A percentile compares a stretch with the other conserved stretches of the same genome.
phyloP scores from a whole-genome alignment of 2,888 invertebrate species.

The Timandra comae region DNA sequence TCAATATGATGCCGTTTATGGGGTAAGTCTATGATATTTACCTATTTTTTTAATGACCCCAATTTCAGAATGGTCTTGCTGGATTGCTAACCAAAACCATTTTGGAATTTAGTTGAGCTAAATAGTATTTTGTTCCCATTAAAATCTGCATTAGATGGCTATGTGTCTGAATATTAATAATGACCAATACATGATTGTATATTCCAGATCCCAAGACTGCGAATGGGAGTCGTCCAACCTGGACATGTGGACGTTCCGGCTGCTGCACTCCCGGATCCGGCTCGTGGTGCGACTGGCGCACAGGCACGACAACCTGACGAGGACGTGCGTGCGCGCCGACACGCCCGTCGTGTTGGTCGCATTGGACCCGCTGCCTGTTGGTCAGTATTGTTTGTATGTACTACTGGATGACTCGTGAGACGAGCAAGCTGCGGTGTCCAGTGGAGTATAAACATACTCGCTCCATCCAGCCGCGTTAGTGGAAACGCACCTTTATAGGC shows the following conservation, averaged over 20 bases:
- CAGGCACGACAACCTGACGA: slow-evolving; percentile 27
- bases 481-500: too few relatives aligned
- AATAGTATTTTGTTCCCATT: too few relatives aligned
- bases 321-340: slow-evolving; percentile 39
- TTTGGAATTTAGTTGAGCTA: too few relatives aligned
- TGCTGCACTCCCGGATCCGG: slow-evolving; percentile 46
- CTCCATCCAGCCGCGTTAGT: too few relatives aligned
- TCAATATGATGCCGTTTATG: slow-evolving; percentile 58
- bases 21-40: slow-evolving; percentile 39
- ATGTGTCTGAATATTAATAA: too few relatives aligned
- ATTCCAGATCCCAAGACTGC: slow-evolving; percentile 44
- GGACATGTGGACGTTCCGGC: slow-evolving; percentile 49
- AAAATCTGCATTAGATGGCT: too few relatives aligned
- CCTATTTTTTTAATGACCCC: not conserved
- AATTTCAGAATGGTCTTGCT: too few relatives aligned
- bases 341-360: slow-evolving; percentile 32
- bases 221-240: slow-evolving; percentile 46
- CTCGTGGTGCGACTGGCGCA: slow-evolving; percentile 37
- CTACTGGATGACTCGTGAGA: not conserved
- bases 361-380: slow-evolving; percentile 31
- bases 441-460: too few relatives aligned
- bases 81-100: too few relatives aligned
- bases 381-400: slow-evolving; percentile 17
- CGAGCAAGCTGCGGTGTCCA: too few relatives aligned
- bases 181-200: not conserved